These are phyloP conservation scores for Lepidurus packardi DNA, from an alignment of 1,140 invertebrate species.

Conservation along the genomic window DNA sequence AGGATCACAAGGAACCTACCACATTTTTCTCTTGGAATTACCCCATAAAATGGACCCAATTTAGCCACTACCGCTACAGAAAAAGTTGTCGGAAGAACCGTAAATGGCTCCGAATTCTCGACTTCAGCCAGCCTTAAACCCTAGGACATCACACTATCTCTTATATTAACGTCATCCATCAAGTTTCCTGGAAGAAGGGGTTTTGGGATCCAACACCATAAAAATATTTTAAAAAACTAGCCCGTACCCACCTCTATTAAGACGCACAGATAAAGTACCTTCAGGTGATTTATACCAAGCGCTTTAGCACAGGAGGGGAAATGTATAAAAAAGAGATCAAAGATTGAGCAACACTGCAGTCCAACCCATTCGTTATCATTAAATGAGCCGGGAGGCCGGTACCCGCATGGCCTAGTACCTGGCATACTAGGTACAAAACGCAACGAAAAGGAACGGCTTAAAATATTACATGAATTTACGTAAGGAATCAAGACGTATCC, in stretches of 20 bases:
- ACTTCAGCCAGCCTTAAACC: not conserved
- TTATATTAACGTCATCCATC: conserved; percentile 22
- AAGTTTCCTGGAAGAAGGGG: not conserved
- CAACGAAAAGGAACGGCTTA: not conserved
- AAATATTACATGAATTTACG: not conserved
- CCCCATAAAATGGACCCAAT: not conserved
- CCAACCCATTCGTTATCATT: not conserved
- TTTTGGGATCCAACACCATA: not conserved
- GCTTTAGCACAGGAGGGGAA: not conserved
- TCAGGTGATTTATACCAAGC: not conserved
- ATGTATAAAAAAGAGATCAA: not conserved
- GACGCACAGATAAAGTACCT: not conserved
- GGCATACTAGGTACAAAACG: not conserved
- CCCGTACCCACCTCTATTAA: not conserved
- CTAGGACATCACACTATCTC: not conserved
- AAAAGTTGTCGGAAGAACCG: not conserved
- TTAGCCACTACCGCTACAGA: not conserved
- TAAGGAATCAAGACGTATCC: not conserved
- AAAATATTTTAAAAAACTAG: not conserved
- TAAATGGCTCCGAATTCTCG: not conserved
- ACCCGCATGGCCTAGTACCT: not conserved
- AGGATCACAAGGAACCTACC: not conserved
- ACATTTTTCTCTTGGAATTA: not conserved
- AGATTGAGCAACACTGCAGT: not conserved
- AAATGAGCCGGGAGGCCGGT: not conserved